phyloP scores from a whole-genome alignment of 2,888 invertebrate species.

The Lumbricus terrestris region DNA sequence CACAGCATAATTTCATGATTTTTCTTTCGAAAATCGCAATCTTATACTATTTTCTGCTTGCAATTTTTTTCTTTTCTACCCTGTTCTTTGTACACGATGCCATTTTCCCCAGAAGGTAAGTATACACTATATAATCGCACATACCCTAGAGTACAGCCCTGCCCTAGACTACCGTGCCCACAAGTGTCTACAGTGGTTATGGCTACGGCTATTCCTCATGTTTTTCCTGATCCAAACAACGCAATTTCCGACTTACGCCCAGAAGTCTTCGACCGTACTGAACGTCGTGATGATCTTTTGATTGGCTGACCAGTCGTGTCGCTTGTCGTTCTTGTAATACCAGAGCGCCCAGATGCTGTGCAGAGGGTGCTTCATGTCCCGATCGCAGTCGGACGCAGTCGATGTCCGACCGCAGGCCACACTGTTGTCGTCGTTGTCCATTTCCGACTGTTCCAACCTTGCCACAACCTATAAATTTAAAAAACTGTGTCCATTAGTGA shows the following conservation, averaged over 20 bases:
- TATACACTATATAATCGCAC: too few species aligned
- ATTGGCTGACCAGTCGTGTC: conserved; percentile 85
- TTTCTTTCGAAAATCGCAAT: too few species aligned
- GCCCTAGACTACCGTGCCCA: too few species aligned
- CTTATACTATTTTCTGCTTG: too few species aligned
- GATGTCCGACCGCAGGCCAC: neutral
- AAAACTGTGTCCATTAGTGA: neutral
- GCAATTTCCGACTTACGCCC: conserved; percentile 76
- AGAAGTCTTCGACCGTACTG: conserved; percentile 97
- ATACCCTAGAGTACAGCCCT: too few species aligned
- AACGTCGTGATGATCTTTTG: conserved; percentile 90
- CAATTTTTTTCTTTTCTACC: too few species aligned
- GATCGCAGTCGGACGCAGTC: neutral
- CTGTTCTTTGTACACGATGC: too few species aligned
- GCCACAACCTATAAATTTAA: neutral
- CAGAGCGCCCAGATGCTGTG: conserved; percentile 96
- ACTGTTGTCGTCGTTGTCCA: neutral
- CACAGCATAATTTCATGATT: too few species aligned
- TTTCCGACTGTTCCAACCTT: neutral
- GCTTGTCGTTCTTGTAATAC: conserved; percentile 87
- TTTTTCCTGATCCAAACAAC: too few species aligned
- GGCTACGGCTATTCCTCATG: too few species aligned
- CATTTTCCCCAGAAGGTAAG: too few species aligned
- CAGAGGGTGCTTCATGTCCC: conserved; percentile 80
- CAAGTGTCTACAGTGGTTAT: too few species aligned